Base-by-base conservation (phyloP, 1,140 invertebrate genomes). In the Drosophila sp. region DNA sequence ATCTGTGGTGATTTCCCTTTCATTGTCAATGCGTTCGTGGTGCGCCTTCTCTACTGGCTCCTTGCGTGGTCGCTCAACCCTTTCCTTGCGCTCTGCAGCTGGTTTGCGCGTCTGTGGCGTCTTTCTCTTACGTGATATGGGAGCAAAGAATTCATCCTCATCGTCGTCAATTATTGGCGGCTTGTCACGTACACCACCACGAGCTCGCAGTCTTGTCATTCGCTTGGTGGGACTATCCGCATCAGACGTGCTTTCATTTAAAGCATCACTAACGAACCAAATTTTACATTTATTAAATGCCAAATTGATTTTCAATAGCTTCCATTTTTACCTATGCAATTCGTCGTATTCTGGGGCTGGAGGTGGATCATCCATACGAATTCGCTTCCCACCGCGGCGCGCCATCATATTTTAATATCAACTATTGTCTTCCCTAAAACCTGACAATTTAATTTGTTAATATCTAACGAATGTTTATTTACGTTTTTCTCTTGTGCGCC, bases 351-450 rank as follows among this genome's bases (percentile, higher is more conserved):
- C 96, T 90, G 97, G 96, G 41, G 96, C 96, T 90, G 97, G 96
- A 50, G 96, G 96, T 58, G 96, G 96, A 92, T 97, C 96, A 93
- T 97, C 97, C 96, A 98, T 97, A 41, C 97, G 95, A 84, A 97
- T 97, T 57, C 96, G 94, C 93, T 97, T 97, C 50, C 97, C 97
- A 77, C 96, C 96, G 66, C 96, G 93, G 72, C 96, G 94, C 91
- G 96, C 95, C 96, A 97, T 97, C 90, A 91, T 91, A 11, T 43
- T 65, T n/a, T 3, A 58, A 6, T 58, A 41, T 29, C 11, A 57
- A 50, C 8, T 11, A 8, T 21, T 40, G 29, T 32, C 0, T 8
- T 43, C 8, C 13, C 16, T n/a, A n/a, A 0, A 32, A 51, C 13
- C 16, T 21, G 18, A 32, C 21, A 29, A 40, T 16, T 29, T 5